Evolutionary conservation across 2,113 vertebrate genomes (phyloP), one percentile per base, ranked within the genome.

Genomic region (Parus major): DNA sequence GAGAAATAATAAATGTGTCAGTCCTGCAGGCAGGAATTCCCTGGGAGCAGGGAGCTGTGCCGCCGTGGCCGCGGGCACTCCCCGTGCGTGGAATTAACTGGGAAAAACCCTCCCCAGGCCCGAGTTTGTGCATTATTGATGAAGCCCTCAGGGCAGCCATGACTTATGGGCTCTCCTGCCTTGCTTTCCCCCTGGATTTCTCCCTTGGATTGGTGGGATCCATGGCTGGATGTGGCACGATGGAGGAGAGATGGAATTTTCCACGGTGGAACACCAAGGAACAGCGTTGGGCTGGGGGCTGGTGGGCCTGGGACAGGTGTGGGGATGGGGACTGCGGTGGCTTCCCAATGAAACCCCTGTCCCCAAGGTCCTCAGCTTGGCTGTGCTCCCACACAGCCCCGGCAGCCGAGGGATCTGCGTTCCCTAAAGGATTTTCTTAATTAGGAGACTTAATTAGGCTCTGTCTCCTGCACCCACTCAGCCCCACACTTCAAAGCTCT

Each of bases 1-100:
- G 85, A 90, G 94, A 89, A 97, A 97, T 97, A 97, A 98, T 96
- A 95, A 97, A 97, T 17, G 97, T 95, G 98, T 94, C 96, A 95
- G 93, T 98, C 96, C 97, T 92, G 95, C 81, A 81, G 97, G 79
- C 71, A 97, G 97, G 97, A 95, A 92, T 97, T 97, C 97, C 96
- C 93, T 46, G 70, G 87, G 92, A 80, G 96, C 49, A 19, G 52
- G 46, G 70, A 83, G 55, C 63, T 8, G 47, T 13, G 55, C 70
- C 0, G 6, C 53, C 1, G 17, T 0, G 63, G 55, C 78, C 5
- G 2, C 2, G 5, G 78, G 78, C 63, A 28, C 75, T 92, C 77
- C 82, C 95, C 27, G 35, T 93, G 97, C 83, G 7, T 65, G 64
- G 97, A 97, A 98, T 97, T 97, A 96, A 89, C 92, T 14, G 91